Percentiles rank a stretch among this genome's conserved stretches.
These are phyloP conservation scores for Chaetodon trifasciatus DNA, from an alignment of 2,797 vertebrate species.

Conservation along the genomic window DNA sequence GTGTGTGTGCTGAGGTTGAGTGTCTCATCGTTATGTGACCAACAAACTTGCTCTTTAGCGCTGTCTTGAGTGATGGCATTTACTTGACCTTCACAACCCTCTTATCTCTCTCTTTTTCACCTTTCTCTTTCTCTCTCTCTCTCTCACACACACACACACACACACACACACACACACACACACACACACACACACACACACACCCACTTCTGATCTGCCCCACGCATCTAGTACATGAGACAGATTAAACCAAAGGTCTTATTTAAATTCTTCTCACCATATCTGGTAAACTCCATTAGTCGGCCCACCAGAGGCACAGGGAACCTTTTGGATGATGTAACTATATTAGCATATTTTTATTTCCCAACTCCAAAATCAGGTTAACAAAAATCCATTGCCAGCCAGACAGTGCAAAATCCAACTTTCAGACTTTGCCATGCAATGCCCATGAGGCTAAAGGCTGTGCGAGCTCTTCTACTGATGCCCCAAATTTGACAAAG, in stretches of 20 bases:
- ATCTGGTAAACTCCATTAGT: conserved; percentile 52
- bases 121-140: conserved; percentile 15
- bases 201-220: conserved; percentile 18
- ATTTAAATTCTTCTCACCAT: conserved; percentile 49
- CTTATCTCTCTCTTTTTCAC: conserved; percentile 39
- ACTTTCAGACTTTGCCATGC: conserved; percentile 41
- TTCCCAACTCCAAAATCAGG: conserved; percentile 55
- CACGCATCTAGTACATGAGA: conserved; percentile 18
- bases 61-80: conserved; percentile 74
- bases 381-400: conserved; percentile 51
- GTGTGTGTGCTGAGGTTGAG: conserved; percentile 31
- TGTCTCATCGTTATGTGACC: conserved; percentile 72
- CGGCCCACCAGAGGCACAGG: conserved; percentile 43
- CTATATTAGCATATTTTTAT: conserved; percentile 58
- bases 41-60: conserved; percentile 74
- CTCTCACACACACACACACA: neutral
- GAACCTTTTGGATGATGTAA: conserved; percentile 58
- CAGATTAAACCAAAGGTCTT: conserved; percentile 36
- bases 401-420: conserved; percentile 49
- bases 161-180: conserved; percentile 15
- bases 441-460: conserved; percentile 47
- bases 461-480: conserved; percentile 33
- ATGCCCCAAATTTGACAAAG: conserved; percentile 64
- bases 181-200: conserved; percentile 26
- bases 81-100: conserved; percentile 78